Conservation (phyloP, 2,888 invertebrate genomes). For the Campoplex nolae region DNA sequence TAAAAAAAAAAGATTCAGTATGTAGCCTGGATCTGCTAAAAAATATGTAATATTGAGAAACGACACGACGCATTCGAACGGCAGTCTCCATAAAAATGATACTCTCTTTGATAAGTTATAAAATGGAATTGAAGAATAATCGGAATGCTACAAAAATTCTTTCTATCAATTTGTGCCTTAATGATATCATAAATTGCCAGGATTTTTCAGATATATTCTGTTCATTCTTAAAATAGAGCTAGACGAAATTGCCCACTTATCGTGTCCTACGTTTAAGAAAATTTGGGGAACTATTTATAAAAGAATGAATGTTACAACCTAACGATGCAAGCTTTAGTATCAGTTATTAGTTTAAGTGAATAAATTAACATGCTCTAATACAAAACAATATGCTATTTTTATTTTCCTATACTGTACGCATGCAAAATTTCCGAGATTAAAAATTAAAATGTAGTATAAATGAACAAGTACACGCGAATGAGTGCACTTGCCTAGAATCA, state of each 20-base stretch:
- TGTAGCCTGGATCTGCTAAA: too few relatives aligned
- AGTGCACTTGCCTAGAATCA: slow-evolving; percentile 82
- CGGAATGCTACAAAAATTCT: background rate
- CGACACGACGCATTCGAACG: background rate
- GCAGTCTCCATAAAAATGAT: too few relatives aligned
- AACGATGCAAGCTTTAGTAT: background rate
- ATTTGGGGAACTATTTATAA: background rate
- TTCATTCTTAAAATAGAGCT: background rate
- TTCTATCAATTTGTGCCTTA: background rate
- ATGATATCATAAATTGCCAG: background rate
- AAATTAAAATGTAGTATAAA: slow-evolving; percentile 1
- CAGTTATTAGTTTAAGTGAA: background rate
- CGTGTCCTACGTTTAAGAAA: background rate
- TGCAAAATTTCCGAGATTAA: slow-evolving; percentile 37
- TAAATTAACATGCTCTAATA: slow-evolving; percentile 24
- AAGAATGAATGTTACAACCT: background rate
- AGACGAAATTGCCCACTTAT: background rate
- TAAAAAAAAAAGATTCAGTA: too few relatives aligned
- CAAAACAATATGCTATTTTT: background rate
- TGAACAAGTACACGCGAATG: slow-evolving; percentile 70
- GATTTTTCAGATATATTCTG: background rate
- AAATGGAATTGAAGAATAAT: too few relatives aligned
- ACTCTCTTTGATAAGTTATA: background rate
- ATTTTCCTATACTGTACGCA: slow-evolving; percentile 11
- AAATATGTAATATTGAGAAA: too few relatives aligned